Conservation (phyloP, 2,113 vertebrate genomes). For the Aythya baeri region DNA sequence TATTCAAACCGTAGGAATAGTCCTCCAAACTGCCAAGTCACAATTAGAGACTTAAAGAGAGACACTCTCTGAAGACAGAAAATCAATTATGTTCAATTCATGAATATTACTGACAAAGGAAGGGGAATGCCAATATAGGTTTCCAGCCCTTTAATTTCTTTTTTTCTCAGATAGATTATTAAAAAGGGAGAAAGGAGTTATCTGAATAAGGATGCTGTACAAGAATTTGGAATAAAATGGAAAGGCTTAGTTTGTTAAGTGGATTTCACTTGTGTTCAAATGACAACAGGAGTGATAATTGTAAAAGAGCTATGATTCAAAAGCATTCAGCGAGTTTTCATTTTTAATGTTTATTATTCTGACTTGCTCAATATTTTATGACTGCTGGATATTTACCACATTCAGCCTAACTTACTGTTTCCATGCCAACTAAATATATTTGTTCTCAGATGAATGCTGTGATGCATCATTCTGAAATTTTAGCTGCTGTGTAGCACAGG, state of each 20-base stretch:
- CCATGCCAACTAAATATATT: constrained; percentile 77
- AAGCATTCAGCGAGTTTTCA: constrained; percentile 68
- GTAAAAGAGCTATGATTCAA: constrained; percentile 72
- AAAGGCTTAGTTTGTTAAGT: constrained; percentile 62
- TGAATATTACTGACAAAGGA: constrained; percentile 61
- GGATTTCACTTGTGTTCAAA: constrained; percentile 67
- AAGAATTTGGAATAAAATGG: constrained; percentile 58
- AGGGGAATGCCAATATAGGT: constrained; percentile 42
- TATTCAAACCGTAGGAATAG: background rate
- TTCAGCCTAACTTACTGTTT: constrained; percentile 73
- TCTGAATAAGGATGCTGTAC: constrained; percentile 12
- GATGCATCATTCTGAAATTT: constrained; percentile 62
- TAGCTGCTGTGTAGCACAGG: constrained; percentile 35
- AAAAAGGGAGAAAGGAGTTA: constrained; percentile 22
- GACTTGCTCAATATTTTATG: constrained; percentile 70
- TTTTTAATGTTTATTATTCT: constrained; percentile 75
- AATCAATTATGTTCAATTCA: constrained; percentile 56
- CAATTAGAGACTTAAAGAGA: constrained; percentile 28
- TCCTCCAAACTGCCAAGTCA: background rate
- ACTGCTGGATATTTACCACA: constrained; percentile 77
- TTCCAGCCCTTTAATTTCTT: constrained; percentile 68
- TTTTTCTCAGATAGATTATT: constrained; percentile 65
- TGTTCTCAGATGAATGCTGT: constrained; percentile 72
- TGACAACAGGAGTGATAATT: constrained; percentile 72
- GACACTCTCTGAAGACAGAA: constrained; percentile 50